These are phyloP conservation scores for Carassius gibelio DNA, from an alignment of 2,113 vertebrate species.

Conservation along the genomic window DNA sequence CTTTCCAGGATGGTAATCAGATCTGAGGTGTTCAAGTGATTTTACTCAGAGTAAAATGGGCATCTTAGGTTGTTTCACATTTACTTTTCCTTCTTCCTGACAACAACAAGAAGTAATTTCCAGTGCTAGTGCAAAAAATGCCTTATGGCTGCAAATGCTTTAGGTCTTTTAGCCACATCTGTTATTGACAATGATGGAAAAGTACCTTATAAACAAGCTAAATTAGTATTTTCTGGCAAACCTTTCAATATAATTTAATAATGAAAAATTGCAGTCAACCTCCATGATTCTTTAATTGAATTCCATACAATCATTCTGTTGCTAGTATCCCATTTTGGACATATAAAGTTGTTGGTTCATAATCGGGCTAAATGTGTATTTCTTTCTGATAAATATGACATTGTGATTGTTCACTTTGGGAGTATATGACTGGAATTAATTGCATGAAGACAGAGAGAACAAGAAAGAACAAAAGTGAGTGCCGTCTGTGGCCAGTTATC, in stretches of 20 bases:
- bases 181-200: not conserved
- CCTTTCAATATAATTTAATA: not conserved
- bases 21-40: not conserved
- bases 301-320: not conserved
- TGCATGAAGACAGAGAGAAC: not conserved
- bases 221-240: not conserved
- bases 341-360: not conserved
- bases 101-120: slow-evolving; percentile 9
- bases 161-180: not conserved
- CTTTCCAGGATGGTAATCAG: not conserved
- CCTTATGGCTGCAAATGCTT: too few relatives aligned
- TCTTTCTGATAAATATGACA: not conserved
- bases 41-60: not conserved
- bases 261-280: not conserved
- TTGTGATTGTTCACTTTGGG: not conserved
- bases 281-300: not conserved
- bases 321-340: not conserved
- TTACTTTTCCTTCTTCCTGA: not conserved
- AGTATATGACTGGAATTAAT: not conserved
- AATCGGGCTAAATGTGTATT: not conserved
- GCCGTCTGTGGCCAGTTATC: slow-evolving; percentile 31
- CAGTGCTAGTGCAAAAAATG: not conserved
- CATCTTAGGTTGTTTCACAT: not conserved
- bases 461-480: not conserved
- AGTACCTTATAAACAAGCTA: not conserved